A percentile compares a stretch with the other conserved stretches of the same genome.
Evolutionary conservation across 2,888 invertebrate species (phyloP).

Genomic region (Stenolophus ochropezus): DNA sequence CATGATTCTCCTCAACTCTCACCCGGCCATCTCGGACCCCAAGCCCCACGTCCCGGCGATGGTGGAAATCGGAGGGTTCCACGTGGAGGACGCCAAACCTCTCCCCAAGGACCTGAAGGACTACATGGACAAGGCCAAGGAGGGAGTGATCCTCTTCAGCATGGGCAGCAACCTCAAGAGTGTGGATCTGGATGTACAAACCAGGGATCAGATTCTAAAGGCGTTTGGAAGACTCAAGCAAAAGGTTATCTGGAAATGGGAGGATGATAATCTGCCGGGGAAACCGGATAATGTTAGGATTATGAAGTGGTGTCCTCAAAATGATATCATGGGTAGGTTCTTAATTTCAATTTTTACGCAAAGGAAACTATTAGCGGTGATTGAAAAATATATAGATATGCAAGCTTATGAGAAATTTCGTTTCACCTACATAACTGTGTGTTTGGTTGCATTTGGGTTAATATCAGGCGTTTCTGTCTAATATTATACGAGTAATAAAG

Average conservation of each 20-base stretch:
- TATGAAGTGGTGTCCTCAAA: constrained; percentile 81
- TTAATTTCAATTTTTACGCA: not conserved
- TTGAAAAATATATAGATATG: too few relatives aligned
- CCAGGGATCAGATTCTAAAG: constrained; percentile 74
- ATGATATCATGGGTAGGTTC: constrained; percentile 67
- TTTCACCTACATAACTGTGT: too few relatives aligned
- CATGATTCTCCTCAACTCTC: constrained; percentile 69
- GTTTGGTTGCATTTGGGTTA: too few relatives aligned
- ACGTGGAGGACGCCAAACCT: constrained; percentile 67
- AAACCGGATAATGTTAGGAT: constrained; percentile 77
- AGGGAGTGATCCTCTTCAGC: constrained; percentile 77
- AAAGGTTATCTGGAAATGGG: constrained; percentile 83
- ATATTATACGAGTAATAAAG: too few relatives aligned
- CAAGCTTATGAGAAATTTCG: too few relatives aligned
- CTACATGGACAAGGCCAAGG: constrained; percentile 73
- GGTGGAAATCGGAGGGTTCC: constrained; percentile 77
- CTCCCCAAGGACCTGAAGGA: constrained; percentile 73
- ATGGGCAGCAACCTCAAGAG: constrained; percentile 78
- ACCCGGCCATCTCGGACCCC: constrained; percentile 74
- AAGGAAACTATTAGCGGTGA: too few relatives aligned
- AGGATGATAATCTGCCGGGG: constrained; percentile 74
- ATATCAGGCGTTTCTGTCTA: too few relatives aligned
- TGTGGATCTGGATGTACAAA: constrained; percentile 74
- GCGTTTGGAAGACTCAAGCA: constrained; percentile 78
- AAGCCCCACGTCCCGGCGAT: constrained; percentile 76